Conservation (phyloP, 1,140 invertebrate species). For the Agrypnia vestita region DNA sequence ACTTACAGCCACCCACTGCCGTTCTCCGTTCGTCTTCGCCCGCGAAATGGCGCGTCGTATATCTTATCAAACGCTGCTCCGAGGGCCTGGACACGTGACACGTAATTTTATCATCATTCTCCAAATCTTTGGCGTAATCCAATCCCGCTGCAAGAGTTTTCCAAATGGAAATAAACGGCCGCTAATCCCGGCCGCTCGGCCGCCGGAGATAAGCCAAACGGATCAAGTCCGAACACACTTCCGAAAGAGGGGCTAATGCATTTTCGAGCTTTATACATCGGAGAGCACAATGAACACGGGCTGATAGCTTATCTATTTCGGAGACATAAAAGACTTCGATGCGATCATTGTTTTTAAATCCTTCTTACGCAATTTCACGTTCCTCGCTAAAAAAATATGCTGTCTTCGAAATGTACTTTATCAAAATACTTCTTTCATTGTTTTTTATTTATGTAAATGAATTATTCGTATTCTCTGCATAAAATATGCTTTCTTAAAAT, state of each 20-base stretch:
- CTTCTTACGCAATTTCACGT: no score
- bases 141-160: slow-evolving; percentile 23
- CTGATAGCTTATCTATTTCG: background rate
- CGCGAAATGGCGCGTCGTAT: background rate
- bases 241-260: slow-evolving; percentile 1
- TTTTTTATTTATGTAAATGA: no score
- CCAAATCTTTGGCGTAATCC: slow-evolving; percentile 10
- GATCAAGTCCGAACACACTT: background rate
- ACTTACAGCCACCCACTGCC: no score
- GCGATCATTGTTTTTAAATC: no score
- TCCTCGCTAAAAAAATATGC: no score
- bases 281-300: background rate
- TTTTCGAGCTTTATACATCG: background rate
- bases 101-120: slow-evolving; percentile 10
- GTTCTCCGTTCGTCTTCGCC: background rate
- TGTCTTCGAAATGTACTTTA: no score
- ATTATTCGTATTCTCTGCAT: no score
- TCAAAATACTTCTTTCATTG: no score
- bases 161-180: background rate
- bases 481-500: no score
- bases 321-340: no score
- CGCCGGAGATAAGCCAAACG: background rate
- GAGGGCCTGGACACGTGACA: slow-evolving; percentile 8
- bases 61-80: background rate
- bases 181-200: slow-evolving; percentile 10